These are phyloP conservation scores for Microctonus hyperodae DNA, from an alignment of 2,888 invertebrate genomes.

Conservation along the genomic window DNA sequence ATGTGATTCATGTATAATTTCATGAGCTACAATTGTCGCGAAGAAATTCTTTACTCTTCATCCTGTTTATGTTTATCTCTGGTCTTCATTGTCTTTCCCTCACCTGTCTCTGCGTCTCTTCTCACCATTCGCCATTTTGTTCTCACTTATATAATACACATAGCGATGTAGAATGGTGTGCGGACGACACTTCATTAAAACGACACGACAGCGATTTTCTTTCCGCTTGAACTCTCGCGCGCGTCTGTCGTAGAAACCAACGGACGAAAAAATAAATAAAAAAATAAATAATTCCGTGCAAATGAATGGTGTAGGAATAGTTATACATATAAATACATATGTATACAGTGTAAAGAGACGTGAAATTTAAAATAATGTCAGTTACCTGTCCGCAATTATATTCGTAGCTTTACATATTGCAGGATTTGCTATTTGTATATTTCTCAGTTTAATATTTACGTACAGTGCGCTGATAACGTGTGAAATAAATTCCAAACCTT, in stretches of 20 bases:
- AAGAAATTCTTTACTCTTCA: not conserved
- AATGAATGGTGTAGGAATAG: conserved; percentile 8
- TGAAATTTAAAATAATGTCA: conserved; percentile 17
- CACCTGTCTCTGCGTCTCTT: not conserved
- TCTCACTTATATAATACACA: conserved; percentile 10
- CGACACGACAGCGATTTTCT: conserved; percentile 30
- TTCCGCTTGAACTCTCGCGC: conserved; percentile 31
- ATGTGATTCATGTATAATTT: too few relatives aligned
- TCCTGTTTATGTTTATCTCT: conserved; percentile 8
- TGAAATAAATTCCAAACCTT: too few relatives aligned
- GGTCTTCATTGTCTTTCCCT: not conserved
- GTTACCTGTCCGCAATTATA: conserved; percentile 32
- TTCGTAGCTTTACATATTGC: conserved; percentile 13
- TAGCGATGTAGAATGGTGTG: conserved; percentile 30
- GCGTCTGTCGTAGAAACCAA: conserved; percentile 14
- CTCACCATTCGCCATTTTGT: not conserved
- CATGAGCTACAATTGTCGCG: too few relatives aligned
- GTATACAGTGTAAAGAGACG: conserved; percentile 11
- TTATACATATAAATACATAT: too few relatives aligned
- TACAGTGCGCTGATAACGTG: too few relatives aligned
- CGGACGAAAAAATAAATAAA: not conserved
- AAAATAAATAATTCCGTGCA: conserved; percentile 16
- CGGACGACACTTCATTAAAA: conserved; percentile 42
- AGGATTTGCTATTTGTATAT: not conserved
- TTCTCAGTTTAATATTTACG: not conserved